Base-by-base conservation (phyloP, 1,140 invertebrate species). In the Trachymyrmex septentrionalis region DNA sequence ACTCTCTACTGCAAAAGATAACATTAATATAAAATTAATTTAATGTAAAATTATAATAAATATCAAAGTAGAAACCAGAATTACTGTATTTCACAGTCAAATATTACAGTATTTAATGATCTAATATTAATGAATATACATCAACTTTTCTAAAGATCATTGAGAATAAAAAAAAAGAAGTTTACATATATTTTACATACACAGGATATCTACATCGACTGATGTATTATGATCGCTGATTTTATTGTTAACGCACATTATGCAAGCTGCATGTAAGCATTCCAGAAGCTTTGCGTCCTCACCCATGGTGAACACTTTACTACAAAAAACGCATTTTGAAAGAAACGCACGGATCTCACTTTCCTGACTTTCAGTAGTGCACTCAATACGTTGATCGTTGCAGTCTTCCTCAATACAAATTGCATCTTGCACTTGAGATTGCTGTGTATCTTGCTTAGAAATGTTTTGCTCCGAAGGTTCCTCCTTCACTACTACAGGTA, bases 201-300 rank as follows among this genome's bases (percentile, higher is more conserved):
- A 88, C 16, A 93, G 66, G 69, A 94, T 88, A 44, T 95, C 94
- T 7, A 91, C 81, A 73, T 95, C 95, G 0, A 93, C 93, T 0
- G 96, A 96, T 66, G 96, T 95, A 90, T 96, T 96, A 82, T 95
- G 92, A 73, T 97, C 96, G 55, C 94, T 96, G n/a, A 98, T 94
- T 94, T 97, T 97, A 66, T 96, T 96, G 86, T 96, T 96, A 82
- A 98, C 95, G 95, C 98, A 99, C 78, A 96, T 95, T 48, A 96
- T 96, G 93, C 98, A 99, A 63, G 97, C 97, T 50, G 98, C 97
- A 94, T 99, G 98, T 75, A 99, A 96, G 94, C 98, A 99, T 93
- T 98, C 97, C 80, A 99, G 95, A 38, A 98, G 95, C 94, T 98
- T 98, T 1, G 98, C 97, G 59, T 96, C 95, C 91, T 97, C 96